These are phyloP conservation scores for Cyrtonyx montezumae DNA, from an alignment of 2,113 vertebrate genomes.

Conservation along the genomic window DNA sequence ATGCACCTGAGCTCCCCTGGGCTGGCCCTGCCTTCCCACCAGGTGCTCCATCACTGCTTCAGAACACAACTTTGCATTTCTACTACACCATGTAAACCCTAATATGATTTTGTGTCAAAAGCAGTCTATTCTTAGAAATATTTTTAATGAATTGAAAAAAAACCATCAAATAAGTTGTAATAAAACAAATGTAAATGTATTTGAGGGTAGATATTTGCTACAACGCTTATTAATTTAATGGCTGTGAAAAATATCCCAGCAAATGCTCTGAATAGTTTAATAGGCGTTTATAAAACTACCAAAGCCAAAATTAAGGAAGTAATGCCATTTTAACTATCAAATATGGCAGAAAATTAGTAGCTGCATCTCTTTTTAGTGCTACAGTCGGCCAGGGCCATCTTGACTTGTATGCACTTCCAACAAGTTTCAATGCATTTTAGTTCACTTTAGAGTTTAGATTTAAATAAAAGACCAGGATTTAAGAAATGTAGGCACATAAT, in stretches of 20 bases:
- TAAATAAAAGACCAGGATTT: background rate
- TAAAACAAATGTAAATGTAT: background rate
- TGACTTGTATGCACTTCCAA: background rate
- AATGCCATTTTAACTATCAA: background rate
- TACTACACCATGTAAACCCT: background rate
- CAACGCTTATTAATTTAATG: background rate
- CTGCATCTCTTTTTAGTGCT: background rate
- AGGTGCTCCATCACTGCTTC: too few species aligned
- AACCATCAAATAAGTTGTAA: background rate
- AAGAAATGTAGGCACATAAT: background rate
- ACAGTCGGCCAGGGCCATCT: background rate
- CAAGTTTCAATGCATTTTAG: background rate
- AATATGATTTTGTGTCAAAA: background rate
- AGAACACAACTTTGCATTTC: too few species aligned
- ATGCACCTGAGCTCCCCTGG: too few species aligned
- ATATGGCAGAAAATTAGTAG: background rate
- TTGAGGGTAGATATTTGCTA: background rate
- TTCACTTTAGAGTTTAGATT: background rate
- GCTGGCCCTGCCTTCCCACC: too few species aligned
- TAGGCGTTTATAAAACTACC: background rate
- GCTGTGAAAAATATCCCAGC: background rate
- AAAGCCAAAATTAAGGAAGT: background rate
- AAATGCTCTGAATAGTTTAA: background rate
- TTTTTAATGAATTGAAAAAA: background rate
- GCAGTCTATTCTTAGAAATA: background rate